Conservation (phyloP, 2,113 vertebrate genomes). For the Ceyx cyanopectus region DNA sequence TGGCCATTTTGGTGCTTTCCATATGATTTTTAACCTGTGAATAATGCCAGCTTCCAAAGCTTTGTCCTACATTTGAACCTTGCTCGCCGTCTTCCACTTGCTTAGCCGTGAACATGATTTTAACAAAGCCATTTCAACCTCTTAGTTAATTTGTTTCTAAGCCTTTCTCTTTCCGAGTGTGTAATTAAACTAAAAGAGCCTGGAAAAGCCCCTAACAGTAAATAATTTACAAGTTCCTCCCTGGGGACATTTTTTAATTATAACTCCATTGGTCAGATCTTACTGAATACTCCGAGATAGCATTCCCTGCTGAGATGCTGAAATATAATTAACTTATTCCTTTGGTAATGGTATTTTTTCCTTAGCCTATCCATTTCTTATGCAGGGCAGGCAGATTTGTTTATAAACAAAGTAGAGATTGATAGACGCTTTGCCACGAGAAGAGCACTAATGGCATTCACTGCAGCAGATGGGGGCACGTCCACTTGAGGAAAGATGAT, state of each 20-base stretch:
- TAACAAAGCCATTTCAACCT: neutral
- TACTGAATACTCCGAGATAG: constrained; percentile 41
- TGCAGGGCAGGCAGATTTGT: constrained; percentile 51
- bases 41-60: neutral
- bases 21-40: neutral
- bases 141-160: constrained; percentile 17
- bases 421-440: constrained; percentile 40
- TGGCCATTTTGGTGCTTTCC: neutral
- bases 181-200: constrained; percentile 60
- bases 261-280: constrained; percentile 61
- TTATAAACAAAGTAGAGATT: constrained; percentile 64
- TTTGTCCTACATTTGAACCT: constrained; percentile 15
- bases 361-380: constrained; percentile 23
- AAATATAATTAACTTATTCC: constrained; percentile 57
- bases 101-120: neutral
- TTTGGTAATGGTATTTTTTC: constrained; percentile 57
- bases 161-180: neutral
- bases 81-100: neutral
- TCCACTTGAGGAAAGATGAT: constrained; percentile 47
- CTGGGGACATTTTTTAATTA: constrained; percentile 66
- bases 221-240: constrained; percentile 66
- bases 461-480: constrained; percentile 23
- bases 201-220: constrained; percentile 66
- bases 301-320: constrained; percentile 50
- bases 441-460: neutral